These are phyloP conservation scores for Panurus biarmicus DNA, from an alignment of 2,113 vertebrate genomes.

Conservation along the genomic window DNA sequence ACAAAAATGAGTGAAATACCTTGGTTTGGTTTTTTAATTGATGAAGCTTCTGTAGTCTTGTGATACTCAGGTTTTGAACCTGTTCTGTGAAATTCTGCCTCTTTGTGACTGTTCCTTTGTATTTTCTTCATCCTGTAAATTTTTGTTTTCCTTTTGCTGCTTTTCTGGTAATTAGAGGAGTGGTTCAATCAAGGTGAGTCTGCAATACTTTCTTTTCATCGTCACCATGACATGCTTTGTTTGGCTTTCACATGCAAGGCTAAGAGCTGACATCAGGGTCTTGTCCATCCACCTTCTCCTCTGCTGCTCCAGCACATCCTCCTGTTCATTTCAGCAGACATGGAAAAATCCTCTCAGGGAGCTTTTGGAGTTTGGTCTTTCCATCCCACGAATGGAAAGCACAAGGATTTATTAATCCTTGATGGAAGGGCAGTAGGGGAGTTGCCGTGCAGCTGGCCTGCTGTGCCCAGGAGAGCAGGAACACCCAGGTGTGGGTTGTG, in stretches of 20 bases:
- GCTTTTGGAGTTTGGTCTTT: not conserved
- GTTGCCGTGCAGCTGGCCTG: not conserved
- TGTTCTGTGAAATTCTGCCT: conserved; percentile 53
- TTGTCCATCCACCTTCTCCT: not conserved
- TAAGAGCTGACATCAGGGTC: not conserved
- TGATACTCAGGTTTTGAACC: conserved; percentile 4
- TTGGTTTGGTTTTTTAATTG: not conserved
- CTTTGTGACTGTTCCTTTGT: conserved; percentile 75
- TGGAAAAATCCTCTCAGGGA: not conserved
- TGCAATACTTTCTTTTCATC: conserved; percentile 43
- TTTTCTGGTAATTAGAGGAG: conserved; percentile 91
- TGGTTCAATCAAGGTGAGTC: conserved; percentile 99
- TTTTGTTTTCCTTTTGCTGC: conserved; percentile 79
- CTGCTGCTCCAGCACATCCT: not conserved
- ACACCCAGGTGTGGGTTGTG: not conserved
- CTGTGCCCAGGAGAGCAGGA: not conserved
- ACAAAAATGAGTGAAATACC: not conserved
- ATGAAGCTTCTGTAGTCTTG: not conserved
- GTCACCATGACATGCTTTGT: conserved; percentile 4
- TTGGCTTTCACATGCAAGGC: not conserved
- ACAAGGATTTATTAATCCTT: not conserved
- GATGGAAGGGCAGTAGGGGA: not conserved
- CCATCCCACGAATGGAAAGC: not conserved
- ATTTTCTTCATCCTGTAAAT: conserved; percentile 71
- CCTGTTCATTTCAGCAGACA: not conserved